Evolutionary conservation across 1,140 invertebrate species (phyloP).

Genomic region (Trichogramma pretiosum): DNA sequence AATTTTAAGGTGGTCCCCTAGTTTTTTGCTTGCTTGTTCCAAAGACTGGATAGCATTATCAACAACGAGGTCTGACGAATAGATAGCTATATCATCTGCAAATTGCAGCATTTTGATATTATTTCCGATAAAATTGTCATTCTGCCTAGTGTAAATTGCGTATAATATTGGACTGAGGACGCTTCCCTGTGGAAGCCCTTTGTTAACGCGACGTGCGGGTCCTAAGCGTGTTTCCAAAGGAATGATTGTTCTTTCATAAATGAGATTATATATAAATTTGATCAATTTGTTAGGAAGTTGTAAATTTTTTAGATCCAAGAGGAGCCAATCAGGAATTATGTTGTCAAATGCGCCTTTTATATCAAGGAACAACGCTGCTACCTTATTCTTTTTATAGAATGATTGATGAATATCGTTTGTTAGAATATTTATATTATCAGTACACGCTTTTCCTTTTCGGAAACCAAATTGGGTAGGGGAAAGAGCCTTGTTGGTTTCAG

Average conservation of each 20-base stretch:
- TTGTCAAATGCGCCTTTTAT: slow-evolving; percentile 22
- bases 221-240: background rate
- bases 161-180: background rate
- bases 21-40: background rate
- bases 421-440: no score
- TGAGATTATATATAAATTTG: background rate
- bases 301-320: background rate
- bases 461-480: no score
- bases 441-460: no score
- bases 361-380: no score
- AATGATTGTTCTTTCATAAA: background rate
- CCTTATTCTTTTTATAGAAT: no score
- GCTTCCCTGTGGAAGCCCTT: background rate
- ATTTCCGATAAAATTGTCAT: background rate
- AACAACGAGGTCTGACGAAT: background rate
- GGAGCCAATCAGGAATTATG: slow-evolving; percentile 6
- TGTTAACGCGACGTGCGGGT: background rate
- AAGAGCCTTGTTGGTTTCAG: no score
- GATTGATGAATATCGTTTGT: no score
- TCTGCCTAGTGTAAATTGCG: background rate
- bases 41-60: background rate
- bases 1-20: background rate
- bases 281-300: background rate
- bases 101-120: background rate
- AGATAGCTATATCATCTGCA: background rate